phyloP scores from a whole-genome alignment of 2,113 vertebrate species.

The Oncorhynchus keta region DNA sequence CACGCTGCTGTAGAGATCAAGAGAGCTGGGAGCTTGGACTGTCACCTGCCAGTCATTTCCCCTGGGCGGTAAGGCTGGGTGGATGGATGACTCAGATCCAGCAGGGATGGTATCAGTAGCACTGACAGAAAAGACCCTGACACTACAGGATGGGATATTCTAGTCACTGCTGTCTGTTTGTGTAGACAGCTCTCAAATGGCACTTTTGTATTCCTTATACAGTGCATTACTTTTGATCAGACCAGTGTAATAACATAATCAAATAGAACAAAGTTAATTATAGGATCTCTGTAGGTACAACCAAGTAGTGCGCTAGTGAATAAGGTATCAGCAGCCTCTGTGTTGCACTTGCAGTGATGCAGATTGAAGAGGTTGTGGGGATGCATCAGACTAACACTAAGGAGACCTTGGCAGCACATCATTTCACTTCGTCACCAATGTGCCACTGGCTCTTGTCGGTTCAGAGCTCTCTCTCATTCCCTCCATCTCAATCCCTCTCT shows the following conservation, averaged over 20 bases:
- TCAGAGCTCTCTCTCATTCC: not conserved
- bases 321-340: not conserved
- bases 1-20: not conserved
- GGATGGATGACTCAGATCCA: not conserved
- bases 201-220: no score
- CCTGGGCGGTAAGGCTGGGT: not conserved
- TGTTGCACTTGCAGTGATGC: not conserved
- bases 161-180: no score
- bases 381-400: slow-evolving; percentile 45
- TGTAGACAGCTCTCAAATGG: no score
- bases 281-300: no score
- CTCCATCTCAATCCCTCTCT: slow-evolving; percentile 27
- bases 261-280: no score
- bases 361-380: slow-evolving; percentile 21
- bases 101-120: not conserved
- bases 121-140: not conserved
- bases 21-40: not conserved
- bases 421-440: not conserved
- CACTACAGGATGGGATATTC: no score
- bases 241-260: no score
- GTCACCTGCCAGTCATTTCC: not conserved
- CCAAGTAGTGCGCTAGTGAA: no score
- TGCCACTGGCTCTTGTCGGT: slow-evolving; percentile 5
- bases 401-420: slow-evolving; percentile 47
- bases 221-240: no score